Evolutionary conservation across 2,888 invertebrate species (phyloP), one percentile per base, ranked within the genome.

Genomic region (Mythimna vitellina): DNA sequence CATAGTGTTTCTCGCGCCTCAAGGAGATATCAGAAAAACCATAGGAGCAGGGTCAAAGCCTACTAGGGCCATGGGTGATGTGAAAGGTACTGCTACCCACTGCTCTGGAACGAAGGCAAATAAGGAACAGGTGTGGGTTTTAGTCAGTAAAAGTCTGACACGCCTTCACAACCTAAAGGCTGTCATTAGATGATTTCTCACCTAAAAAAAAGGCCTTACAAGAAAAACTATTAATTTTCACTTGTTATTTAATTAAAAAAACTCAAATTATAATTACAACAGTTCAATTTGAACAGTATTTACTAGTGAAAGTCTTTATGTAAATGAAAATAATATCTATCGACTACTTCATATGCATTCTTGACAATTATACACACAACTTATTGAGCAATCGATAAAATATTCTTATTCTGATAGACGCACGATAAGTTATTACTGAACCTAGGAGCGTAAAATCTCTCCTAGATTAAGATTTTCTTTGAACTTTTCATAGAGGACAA

Each of bases 271-370:
- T 63, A 63, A 69, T 51, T 63, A 60, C 46, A 54, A 17, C 58
- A 68, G 54, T 29, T 64, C 62, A 71, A 76, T 78, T 65, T 54
- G n/a, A 42, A 53, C 49, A 71, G 46, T 65, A 53, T 70, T 70
- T 57, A 63, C 25, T 14, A 71, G 63, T 64, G 73, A 77, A 77
- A 77, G 73, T 35, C 25, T 32, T 61, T 78, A 77, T 73, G 79
- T 22, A 64, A 73, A 77, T 77, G 1, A 22, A 64, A 64, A 35
- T 54, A 63, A 58, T 54, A 25, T 53, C 29, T 46, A 20, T 56
- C 35, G 22, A 76, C 62, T 68, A 76, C 46, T 54, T 54, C 32
- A 60, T 78, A 32, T 35, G 32, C 8, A 42, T 64, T 51, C n/a
- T 46, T 56, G 22, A 29, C 60, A 56, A 60, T 78, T 60, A 60